Evolutionary conservation across 2,888 invertebrate species (phyloP), one percentile per base, ranked within the genome.

Genomic region (Xiphydria camelus): DNA sequence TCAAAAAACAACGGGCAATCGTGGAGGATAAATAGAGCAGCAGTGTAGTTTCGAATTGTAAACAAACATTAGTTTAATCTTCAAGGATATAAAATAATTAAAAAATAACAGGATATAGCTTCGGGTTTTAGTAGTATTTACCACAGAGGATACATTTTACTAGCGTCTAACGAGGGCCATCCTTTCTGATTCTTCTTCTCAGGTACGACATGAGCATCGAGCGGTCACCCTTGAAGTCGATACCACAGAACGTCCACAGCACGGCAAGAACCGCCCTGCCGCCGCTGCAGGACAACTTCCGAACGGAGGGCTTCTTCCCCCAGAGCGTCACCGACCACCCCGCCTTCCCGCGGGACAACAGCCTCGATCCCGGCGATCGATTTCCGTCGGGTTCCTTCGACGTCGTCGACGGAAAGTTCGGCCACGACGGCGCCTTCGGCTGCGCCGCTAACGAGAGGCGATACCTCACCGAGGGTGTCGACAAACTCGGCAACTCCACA

Each of bases 141-240:
- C n/a, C n/a, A n/a, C n/a, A n/a, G n/a, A n/a, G n/a, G n/a, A n/a
- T n/a, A n/a, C n/a, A n/a, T n/a, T n/a, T n/a, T n/a, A n/a, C n/a
- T n/a, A n/a, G n/a, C n/a, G n/a, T n/a, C n/a, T n/a, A n/a, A n/a
- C n/a, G n/a, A n/a, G n/a, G n/a, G n/a, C n/a, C n/a, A n/a, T n/a
- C n/a, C n/a, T n/a, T n/a, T n/a, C n/a, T n/a, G n/a, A n/a, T n/a
- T n/a, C n/a, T n/a, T n/a, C n/a, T n/a, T n/a, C n/a, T n/a, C 17
- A 71, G 71, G 55, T 71, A 68, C 51, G 66, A 68, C 55, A 65
- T 64, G 61, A 66, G 51, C 43, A 50, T 69, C 45, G 66, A 66
- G 42, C 54, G 64, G 7, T 61, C 64, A n/a, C 64, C 64, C 26
- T 61, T 52, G 48, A 15, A 44, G 26, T 14, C 29, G 6, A 10